Conservation (phyloP, 2,113 vertebrate genomes). For the Xerus inauris region DNA sequence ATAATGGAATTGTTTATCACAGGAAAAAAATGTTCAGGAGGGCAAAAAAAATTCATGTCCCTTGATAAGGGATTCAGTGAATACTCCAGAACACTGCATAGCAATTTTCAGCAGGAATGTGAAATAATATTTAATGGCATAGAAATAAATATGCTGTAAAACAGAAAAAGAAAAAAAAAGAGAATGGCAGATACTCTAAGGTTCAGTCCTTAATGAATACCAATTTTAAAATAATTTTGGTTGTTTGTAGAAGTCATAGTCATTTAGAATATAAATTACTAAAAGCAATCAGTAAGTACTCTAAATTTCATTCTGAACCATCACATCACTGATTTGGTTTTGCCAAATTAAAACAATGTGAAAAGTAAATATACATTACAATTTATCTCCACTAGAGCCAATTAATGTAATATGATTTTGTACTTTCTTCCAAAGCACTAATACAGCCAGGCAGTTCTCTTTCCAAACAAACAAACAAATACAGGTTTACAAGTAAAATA, state of each 20-base stretch:
- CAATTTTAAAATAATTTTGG: slow-evolving; percentile 43
- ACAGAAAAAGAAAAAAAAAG: neutral
- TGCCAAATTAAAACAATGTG: neutral
- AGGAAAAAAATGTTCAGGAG: neutral
- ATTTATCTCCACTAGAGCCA: neutral
- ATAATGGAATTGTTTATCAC: neutral
- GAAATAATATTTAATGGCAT: neutral
- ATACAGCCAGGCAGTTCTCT: neutral
- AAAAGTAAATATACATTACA: neutral
- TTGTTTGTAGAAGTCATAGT: slow-evolving; percentile 20
- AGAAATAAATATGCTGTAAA: neutral
- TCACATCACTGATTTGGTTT: neutral
- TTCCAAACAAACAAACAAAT: neutral
- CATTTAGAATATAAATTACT: slow-evolving; percentile 30
- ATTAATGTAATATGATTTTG: neutral
- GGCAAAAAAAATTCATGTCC: neutral
- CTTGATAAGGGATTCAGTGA: neutral
- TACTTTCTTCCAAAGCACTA: neutral
- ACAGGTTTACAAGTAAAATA: slow-evolving; percentile 20
- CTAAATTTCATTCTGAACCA: slow-evolving; percentile 3
- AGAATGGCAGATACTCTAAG: neutral
- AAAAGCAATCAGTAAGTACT: slow-evolving; percentile 9
- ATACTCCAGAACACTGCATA: neutral
- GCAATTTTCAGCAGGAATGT: neutral
- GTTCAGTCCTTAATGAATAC: neutral